phyloP scores from a whole-genome alignment of 2,888 invertebrate species.

The Chalcis sispes region DNA sequence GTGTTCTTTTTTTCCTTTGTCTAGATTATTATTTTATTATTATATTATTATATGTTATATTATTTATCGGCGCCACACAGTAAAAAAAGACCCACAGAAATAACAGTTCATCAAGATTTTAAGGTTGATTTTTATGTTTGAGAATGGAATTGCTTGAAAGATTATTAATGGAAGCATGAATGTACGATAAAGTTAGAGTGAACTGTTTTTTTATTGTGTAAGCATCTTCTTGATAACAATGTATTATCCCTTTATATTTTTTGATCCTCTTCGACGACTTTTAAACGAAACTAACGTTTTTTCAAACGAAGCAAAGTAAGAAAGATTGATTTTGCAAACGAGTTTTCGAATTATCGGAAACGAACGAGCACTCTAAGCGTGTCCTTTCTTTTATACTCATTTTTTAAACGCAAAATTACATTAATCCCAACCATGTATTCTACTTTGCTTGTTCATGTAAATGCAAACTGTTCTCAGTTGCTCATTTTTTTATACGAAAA shows the following conservation, averaged over 20 bases:
- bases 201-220: slow-evolving; percentile 43
- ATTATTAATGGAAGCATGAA: slow-evolving; percentile 1
- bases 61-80: slow-evolving; percentile 42
- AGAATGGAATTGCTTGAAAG: neutral
- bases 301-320: slow-evolving; percentile 29
- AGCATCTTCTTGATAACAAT: slow-evolving; percentile 36
- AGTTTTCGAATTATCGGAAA: slow-evolving; percentile 12
- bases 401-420: slow-evolving; percentile 48
- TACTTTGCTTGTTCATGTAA: slow-evolving; percentile 33
- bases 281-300: slow-evolving; percentile 25
- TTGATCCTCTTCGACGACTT: slow-evolving; percentile 40
- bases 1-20: slow-evolving; percentile 44
- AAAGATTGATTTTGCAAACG: slow-evolving; percentile 30
- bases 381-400: slow-evolving; percentile 44
- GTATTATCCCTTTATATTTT: slow-evolving; percentile 37
- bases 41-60: slow-evolving; percentile 29
- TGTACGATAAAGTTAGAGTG: slow-evolving; percentile 3
- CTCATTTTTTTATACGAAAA: slow-evolving; percentile 43
- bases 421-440: slow-evolving; percentile 18
- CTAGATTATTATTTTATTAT: slow-evolving; percentile 47
- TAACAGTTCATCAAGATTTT: slow-evolving; percentile 27
- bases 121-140: slow-evolving; percentile 20
- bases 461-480: slow-evolving; percentile 45
- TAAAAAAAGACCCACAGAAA: neutral
- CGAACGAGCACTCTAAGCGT: slow-evolving; percentile 4